Percentiles rank a stretch among this genome's conserved stretches.
Evolutionary conservation across 2,888 invertebrate species (phyloP).

Genomic region (Lepidochitona cinerea): DNA sequence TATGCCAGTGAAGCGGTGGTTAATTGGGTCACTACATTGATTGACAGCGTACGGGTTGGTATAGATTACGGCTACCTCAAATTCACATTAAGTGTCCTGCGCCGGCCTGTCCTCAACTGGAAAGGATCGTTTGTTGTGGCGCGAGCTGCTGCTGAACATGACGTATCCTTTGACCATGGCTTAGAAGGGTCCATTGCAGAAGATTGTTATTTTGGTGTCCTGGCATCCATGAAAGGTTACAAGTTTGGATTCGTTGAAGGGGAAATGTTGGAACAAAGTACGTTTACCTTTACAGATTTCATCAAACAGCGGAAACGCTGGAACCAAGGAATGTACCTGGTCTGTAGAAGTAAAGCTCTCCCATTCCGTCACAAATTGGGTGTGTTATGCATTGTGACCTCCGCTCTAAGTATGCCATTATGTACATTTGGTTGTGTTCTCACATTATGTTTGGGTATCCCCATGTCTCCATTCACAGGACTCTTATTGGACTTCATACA

Average conservation of each 20-base stretch:
- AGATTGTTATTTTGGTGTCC: slow-evolving; percentile 58
- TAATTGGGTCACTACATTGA: slow-evolving; percentile 58
- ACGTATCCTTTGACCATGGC: slow-evolving; percentile 54
- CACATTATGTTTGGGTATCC: slow-evolving; percentile 44
- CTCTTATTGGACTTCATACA: slow-evolving; percentile 43
- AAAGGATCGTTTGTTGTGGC: slow-evolving; percentile 62
- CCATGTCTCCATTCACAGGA: slow-evolving; percentile 39
- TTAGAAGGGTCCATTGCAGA: slow-evolving; percentile 56
- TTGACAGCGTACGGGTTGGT: slow-evolving; percentile 56
- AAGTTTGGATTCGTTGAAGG: slow-evolving; percentile 60
- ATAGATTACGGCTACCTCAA: slow-evolving; percentile 48
- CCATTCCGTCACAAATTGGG: slow-evolving; percentile 48
- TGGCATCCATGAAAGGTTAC: slow-evolving; percentile 54
- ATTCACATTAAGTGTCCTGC: slow-evolving; percentile 46
- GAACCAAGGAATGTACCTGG: slow-evolving; percentile 57
- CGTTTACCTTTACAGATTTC: slow-evolving; percentile 55
- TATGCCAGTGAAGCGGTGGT: slow-evolving; percentile 55
- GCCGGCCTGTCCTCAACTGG: slow-evolving; percentile 58
- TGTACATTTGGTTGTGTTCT: slow-evolving; percentile 45
- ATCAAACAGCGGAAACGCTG: slow-evolving; percentile 56
- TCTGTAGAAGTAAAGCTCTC: slow-evolving; percentile 45
- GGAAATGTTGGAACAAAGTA: slow-evolving; percentile 61
- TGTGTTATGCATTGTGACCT: slow-evolving; percentile 46
- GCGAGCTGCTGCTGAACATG: slow-evolving; percentile 50
- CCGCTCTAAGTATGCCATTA: slow-evolving; percentile 51